A percentile compares a stretch with the other conserved stretches of the same genome.
Conservation (phyloP, 2,888 invertebrate species). For the Pogonocherus hispidulus region DNA sequence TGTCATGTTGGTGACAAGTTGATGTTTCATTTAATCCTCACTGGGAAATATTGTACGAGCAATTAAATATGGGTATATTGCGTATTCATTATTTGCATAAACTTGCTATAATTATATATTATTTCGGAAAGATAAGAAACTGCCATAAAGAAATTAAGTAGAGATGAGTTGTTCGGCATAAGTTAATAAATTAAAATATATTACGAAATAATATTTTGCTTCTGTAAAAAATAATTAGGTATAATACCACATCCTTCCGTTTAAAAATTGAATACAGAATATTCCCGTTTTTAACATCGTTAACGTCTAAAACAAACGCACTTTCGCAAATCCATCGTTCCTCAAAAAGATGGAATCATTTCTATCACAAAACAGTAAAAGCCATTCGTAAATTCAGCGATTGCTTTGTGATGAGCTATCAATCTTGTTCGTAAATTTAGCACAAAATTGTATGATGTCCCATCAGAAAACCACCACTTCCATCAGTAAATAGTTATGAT, state of each 20-base stretch:
- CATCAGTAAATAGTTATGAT: no score
- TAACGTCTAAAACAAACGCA: no score
- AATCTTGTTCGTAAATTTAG: no score
- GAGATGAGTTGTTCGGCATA: background rate
- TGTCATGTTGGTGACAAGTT: no score
- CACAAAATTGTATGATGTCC: no score
- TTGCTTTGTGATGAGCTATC: no score
- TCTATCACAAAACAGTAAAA: no score
- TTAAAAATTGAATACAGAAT: background rate
- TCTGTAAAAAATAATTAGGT: background rate
- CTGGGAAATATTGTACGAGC: background rate
- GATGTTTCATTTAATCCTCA: background rate
- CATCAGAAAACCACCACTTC: no score
- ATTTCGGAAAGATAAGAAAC: constrained; percentile 3
- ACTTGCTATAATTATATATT: background rate
- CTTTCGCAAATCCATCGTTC: no score
- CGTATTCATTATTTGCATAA: background rate
- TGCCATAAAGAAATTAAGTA: constrained; percentile 1
- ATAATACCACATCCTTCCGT: background rate
- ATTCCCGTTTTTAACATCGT: no score
- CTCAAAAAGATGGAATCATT: no score
- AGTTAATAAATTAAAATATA: constrained; percentile 2
- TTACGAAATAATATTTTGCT: background rate
- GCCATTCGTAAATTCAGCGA: no score
- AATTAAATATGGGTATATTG: background rate